phyloP scores from a whole-genome alignment of 2,797 vertebrate genomes.

The Natrix natrix region DNA sequence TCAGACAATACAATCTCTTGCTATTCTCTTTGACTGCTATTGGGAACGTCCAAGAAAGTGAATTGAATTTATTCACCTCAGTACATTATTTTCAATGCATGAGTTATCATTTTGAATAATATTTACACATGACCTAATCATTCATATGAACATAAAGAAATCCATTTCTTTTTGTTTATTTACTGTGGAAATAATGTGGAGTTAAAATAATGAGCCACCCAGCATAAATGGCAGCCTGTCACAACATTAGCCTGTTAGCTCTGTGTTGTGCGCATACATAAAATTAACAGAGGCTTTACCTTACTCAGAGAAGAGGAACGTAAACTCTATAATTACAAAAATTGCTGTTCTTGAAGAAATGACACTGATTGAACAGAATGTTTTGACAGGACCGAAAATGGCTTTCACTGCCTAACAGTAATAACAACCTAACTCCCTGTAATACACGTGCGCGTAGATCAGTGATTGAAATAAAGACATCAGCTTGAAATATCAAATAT shows the following conservation, averaged over 20 bases:
- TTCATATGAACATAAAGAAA: constrained; percentile 12
- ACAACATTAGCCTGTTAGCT: constrained; percentile 9
- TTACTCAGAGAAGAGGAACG: neutral
- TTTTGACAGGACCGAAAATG: fast-evolving
- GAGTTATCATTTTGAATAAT: neutral
- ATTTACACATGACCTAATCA: neutral
- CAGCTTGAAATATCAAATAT: neutral
- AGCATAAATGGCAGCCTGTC: constrained; percentile 7
- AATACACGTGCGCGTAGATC: neutral
- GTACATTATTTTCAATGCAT: neutral
- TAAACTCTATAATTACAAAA: constrained; percentile 13
- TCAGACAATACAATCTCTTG: neutral
- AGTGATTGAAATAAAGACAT: neutral
- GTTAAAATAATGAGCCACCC: constrained; percentile 7
- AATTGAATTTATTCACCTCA: neutral
- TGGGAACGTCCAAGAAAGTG: neutral
- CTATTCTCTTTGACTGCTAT: neutral
- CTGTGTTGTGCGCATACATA: constrained; percentile 11
- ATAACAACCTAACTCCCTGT: neutral
- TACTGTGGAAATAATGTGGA: neutral
- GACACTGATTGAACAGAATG: neutral
- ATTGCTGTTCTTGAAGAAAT: constrained; percentile 16
- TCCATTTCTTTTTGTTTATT: neutral
- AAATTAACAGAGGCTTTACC: neutral
- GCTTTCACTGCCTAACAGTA: neutral